phyloP scores from a whole-genome alignment of 2,113 vertebrate genomes.

The Myotis davidii region DNA sequence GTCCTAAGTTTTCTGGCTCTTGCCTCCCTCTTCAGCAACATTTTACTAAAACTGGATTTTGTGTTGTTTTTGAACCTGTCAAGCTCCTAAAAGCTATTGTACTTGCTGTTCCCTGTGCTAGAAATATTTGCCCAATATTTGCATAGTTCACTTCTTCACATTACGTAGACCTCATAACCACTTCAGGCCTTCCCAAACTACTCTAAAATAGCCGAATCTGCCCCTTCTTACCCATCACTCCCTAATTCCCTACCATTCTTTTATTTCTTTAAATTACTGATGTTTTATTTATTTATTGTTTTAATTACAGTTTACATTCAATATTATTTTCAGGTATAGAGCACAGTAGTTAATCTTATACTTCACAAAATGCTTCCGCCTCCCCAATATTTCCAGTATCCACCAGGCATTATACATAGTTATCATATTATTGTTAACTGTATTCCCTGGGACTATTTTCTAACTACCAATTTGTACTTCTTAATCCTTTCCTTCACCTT shows the following conservation, averaged over 20 bases:
- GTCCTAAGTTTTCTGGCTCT: background rate
- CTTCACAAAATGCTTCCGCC: background rate
- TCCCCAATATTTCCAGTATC: background rate
- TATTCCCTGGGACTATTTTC: background rate
- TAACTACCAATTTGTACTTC: background rate
- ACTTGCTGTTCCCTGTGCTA: background rate
- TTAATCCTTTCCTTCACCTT: background rate
- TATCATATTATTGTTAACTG: background rate
- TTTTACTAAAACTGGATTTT: background rate
- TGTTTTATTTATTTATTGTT: background rate
- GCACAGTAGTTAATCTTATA: background rate
- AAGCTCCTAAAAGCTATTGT: background rate
- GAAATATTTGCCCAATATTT: slow-evolving; percentile 11
- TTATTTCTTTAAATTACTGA: background rate
- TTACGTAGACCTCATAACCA: background rate
- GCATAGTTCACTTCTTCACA: background rate
- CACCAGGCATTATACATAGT: background rate
- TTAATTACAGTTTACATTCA: background rate
- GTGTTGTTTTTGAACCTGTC: slow-evolving; percentile 29
- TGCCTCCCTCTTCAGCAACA: background rate
- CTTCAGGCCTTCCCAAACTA: background rate
- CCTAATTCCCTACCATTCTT: background rate
- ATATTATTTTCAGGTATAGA: background rate
- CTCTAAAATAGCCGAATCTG: background rate
- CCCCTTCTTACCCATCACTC: background rate